A percentile compares a stretch with the other conserved stretches of the same genome.
These are phyloP conservation scores for Platycheirus rosarum DNA, from an alignment of 2,888 invertebrate genomes.

Conservation along the genomic window DNA sequence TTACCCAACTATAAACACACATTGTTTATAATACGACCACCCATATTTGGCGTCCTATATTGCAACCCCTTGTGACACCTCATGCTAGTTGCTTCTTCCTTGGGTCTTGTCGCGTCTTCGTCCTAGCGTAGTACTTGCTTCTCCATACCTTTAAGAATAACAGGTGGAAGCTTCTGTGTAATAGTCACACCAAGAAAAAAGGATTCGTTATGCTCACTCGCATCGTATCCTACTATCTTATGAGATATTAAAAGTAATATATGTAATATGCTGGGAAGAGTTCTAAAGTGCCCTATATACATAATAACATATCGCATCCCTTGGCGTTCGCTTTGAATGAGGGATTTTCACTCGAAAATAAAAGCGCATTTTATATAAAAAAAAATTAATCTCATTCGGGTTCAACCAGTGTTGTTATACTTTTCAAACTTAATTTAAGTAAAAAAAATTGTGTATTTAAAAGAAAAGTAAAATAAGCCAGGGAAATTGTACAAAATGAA, in stretches of 20 bases:
- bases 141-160: conserved; percentile 12
- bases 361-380: conserved; percentile 67
- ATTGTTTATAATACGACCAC: conserved; percentile 67
- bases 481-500: too few species aligned
- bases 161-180: conserved; percentile 49
- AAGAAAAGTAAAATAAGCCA: too few species aligned
- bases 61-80: conserved; percentile 41
- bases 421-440: background rate
- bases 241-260: conserved; percentile 67
- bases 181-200: conserved; percentile 48
- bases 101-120: background rate
- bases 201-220: conserved; percentile 41
- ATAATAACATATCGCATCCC: conserved; percentile 26
- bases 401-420: conserved; percentile 10
- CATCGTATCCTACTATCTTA: conserved; percentile 10
- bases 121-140: background rate
- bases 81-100: background rate
- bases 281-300: conserved; percentile 43
- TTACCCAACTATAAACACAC: conserved; percentile 72
- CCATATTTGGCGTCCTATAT: conserved; percentile 2
- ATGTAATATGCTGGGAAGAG: conserved; percentile 52
- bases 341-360: conserved; percentile 65
- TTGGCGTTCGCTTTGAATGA: conserved; percentile 41
- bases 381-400: conserved; percentile 22
- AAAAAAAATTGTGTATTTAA: too few species aligned